These are phyloP conservation scores for Timema podura DNA, from an alignment of 2,888 invertebrate genomes.

Conservation along the genomic window DNA sequence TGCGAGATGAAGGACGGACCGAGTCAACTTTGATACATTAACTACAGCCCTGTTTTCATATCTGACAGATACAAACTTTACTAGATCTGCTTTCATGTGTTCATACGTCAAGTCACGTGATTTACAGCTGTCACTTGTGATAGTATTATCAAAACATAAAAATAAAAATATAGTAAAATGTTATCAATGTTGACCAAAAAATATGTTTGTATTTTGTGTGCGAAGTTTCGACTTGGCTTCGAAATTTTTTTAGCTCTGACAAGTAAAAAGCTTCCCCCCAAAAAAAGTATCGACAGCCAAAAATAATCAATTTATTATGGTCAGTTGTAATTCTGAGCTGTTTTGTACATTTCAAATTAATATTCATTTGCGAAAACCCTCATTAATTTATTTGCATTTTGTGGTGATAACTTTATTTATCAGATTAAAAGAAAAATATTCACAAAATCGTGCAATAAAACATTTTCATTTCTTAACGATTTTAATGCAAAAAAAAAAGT, in stretches of 20 bases:
- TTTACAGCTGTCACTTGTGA: background rate
- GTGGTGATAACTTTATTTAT: background rate
- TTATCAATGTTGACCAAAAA: no score
- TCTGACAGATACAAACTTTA: no score
- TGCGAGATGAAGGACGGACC: conserved; percentile 40
- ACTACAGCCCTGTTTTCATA: background rate
- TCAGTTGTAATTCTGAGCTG: no score
- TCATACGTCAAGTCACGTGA: no score
- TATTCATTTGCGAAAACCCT: no score
- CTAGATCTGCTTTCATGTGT: no score
- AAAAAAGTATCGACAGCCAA: no score
- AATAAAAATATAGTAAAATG: no score
- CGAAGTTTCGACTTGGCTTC: background rate
- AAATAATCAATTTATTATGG: no score
- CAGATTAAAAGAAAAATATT: background rate
- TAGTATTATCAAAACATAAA: background rate
- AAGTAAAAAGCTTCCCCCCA: no score
- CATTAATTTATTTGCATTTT: background rate
- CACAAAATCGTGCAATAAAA: background rate
- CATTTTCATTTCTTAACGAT: background rate
- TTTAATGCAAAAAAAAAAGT: background rate
- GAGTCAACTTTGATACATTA: background rate
- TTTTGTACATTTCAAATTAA: no score
- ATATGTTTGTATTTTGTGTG: background rate
- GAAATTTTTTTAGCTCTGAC: no score